Evolutionary conservation across 2,113 vertebrate species (phyloP).

Genomic region (Sinocyclocheilus maitianheensis): DNA sequence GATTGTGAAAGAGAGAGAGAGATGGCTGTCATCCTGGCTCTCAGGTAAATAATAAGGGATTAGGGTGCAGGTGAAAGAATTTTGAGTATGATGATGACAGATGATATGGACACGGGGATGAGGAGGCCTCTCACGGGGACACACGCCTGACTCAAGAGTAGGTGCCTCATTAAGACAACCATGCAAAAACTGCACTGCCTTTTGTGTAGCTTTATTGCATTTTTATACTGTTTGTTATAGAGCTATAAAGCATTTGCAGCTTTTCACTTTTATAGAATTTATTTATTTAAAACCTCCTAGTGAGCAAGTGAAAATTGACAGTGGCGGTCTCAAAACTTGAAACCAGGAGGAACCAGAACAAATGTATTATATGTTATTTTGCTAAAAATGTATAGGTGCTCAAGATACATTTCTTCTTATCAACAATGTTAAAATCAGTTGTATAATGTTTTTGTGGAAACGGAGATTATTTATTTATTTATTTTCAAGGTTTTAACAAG

Average conservation of each 20-base stretch:
- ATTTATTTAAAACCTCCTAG: neutral
- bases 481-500: no score
- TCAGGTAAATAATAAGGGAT: constrained; percentile 74
- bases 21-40: constrained; percentile 72
- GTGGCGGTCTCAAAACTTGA: neutral
- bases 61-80: constrained; percentile 71
- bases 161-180: neutral
- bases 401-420: no score
- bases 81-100: constrained; percentile 71
- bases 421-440: no score
- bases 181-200: neutral
- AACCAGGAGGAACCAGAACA: neutral
- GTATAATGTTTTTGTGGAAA: no score
- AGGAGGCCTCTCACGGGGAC: constrained; percentile 17
- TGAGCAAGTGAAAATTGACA: neutral
- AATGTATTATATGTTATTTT: no score
- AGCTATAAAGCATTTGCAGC: neutral
- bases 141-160: neutral
- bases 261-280: neutral
- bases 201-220: neutral
- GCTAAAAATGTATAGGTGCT: no score
- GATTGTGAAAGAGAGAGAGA: constrained; percentile 28
- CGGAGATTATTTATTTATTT: no score
- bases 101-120: constrained; percentile 21
- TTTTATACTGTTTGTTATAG: neutral